Evolutionary conservation across 2,888 invertebrate genomes (phyloP), one percentile per base, ranked within the genome.

Genomic region (Dusona sp.): DNA sequence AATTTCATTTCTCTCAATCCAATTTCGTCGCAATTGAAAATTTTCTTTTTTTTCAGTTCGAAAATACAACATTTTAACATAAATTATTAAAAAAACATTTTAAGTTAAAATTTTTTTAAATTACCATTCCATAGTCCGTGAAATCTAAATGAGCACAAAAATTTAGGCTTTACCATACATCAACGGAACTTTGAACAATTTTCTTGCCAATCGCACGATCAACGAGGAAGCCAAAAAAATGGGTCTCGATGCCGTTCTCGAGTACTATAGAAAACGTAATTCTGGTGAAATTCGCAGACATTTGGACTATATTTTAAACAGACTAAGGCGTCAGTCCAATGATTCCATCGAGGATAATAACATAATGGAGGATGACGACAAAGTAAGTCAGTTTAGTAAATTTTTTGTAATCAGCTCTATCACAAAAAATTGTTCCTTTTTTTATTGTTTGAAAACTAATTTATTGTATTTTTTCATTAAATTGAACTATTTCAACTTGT

Each of bases 121-220:
- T 67, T 42, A 22, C 7, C 16, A 61, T 42, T 61, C 61, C 16
- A 70, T 80, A 36, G 11, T 42, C 38, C 33, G 0, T 29, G 11
- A 45, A 45, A 48, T 25, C 8, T 8, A 42, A 54, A 48, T n/a
- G 42, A 33, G 16, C 8, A 33, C 8, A 8, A 22, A 45, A 42
- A 72, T 72, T n/a, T 77, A 93, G 93, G 91, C 92, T 61, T 81
- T 92, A 13, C 91, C 91, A 0, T 93, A 92, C 78, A 89, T 95
- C 13, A 94, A 94, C 85, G 94, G 94, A 19, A 94, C 94, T 6
- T 90, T 95, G 85, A 94, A 94, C 83, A 95, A 94, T 90, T 92
- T 95, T 65, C 90, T 95, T 48, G 91, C 91, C 11, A 95, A 95
- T 91, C 94, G 94, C 9, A 92, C 94, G 33, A 95, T 95, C 57